Conservation (phyloP, 2,113 vertebrate genomes). For the Penelope pileata region DNA sequence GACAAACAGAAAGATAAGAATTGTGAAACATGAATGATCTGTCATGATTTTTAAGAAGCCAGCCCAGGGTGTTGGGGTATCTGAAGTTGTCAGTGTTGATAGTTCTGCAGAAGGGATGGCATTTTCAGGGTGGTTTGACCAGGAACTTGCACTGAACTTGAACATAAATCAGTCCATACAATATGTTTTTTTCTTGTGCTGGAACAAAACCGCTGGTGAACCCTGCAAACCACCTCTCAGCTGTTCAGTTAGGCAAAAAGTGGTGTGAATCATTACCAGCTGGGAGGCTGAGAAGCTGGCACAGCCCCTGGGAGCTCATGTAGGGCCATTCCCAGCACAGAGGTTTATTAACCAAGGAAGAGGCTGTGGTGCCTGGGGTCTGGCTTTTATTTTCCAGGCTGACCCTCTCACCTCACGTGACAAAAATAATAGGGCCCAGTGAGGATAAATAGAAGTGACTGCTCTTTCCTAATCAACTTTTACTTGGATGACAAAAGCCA, state of each 20-base stretch:
- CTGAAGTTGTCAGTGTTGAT: background rate
- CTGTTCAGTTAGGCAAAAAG: background rate
- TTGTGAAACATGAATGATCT: background rate
- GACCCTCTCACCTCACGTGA: background rate
- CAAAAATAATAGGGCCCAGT: background rate
- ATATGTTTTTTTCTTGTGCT: background rate
- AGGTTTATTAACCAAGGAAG: background rate
- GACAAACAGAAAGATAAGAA: background rate
- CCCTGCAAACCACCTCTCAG: background rate
- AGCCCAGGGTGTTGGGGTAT: background rate
- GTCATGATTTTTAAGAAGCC: background rate
- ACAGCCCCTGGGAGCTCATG: background rate
- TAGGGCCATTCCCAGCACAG: background rate
- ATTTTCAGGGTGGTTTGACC: background rate
- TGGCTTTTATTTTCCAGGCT: background rate
- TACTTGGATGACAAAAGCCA: background rate
- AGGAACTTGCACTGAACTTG: background rate
- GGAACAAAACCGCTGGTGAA: background rate
- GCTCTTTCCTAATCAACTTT: background rate
- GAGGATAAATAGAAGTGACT: background rate
- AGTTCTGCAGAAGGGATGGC: background rate
- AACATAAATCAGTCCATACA: background rate
- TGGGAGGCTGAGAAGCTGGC: background rate
- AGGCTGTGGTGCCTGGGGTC: background rate
- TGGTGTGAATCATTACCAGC: background rate